Percentiles rank a stretch among this genome's conserved stretches.
phyloP scores from a whole-genome alignment of 2,797 vertebrate genomes.

The Pachyuromys duprasi region DNA sequence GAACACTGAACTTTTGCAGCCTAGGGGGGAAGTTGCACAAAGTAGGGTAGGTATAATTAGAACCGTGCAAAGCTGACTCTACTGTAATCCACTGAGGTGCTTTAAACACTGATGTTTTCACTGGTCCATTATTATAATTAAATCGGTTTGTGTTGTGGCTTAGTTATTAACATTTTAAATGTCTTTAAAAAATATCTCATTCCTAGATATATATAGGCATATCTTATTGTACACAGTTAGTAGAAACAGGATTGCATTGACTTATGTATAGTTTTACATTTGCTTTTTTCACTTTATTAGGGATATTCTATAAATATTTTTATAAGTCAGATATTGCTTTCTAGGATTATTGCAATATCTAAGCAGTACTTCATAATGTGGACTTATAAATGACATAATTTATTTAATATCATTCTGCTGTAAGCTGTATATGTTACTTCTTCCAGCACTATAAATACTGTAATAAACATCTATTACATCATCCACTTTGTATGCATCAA shows the following conservation, averaged over 20 bases:
- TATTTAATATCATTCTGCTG: not conserved
- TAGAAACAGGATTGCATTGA: not conserved
- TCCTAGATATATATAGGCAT: too few species aligned
- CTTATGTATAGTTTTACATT: not conserved
- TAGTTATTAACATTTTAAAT: not conserved
- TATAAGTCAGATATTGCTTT: not conserved
- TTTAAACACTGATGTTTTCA: not conserved
- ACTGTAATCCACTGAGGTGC: too few species aligned
- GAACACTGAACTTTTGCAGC: not conserved
- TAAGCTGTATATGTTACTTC: not conserved
- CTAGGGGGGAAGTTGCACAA: fast-evolving
- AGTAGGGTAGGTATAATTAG: not conserved
- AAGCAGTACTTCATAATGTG: not conserved
- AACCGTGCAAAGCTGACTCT: not conserved
- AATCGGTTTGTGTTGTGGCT: not conserved
- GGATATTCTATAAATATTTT: not conserved
- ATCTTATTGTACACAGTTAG: not conserved
- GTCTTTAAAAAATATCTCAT: not conserved
- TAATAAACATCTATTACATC: not conserved
- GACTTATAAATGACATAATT: not conserved
- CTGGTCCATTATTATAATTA: not conserved
- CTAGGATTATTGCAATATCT: not conserved
- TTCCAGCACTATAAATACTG: not conserved
- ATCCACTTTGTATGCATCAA: not conserved
- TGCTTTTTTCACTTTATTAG: not conserved